Evolutionary conservation across 2,113 vertebrate genomes (phyloP).

Genomic region (Gallinago paraguaiae): DNA sequence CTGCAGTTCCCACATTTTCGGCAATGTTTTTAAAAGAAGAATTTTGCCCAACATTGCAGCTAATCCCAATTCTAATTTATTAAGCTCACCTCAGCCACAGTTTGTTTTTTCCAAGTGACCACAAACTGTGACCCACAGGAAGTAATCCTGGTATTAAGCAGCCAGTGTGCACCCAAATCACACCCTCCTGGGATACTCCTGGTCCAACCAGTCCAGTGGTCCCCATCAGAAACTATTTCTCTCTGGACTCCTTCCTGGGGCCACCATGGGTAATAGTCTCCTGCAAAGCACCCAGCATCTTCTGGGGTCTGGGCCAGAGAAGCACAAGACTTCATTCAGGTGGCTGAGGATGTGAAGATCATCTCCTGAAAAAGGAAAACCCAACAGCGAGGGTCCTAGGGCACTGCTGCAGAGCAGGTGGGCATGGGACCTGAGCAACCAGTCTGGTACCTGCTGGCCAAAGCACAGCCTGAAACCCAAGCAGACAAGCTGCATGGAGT

Average conservation of each 20-base stretch:
- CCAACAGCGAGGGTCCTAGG: neutral
- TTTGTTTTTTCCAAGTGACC: neutral
- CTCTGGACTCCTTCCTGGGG: neutral
- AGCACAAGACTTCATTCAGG: too few species aligned
- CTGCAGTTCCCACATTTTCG: neutral
- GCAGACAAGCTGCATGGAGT: neutral
- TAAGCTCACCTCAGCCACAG: neutral
- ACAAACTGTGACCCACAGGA: neutral
- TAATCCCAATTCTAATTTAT: neutral
- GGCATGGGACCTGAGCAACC: accelerated
- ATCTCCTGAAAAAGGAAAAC: neutral
- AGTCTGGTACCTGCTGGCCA: neutral
- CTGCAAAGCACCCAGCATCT: neutral
- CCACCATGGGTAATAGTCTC: neutral
- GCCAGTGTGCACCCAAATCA: neutral
- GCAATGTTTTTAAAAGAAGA: neutral
- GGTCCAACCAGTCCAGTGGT: neutral
- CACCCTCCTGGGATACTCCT: neutral
- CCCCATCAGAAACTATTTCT: neutral
- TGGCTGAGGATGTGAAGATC: neutral
- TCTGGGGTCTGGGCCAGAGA: neutral
- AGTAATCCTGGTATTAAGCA: neutral
- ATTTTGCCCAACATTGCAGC: neutral
- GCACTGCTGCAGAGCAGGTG: accelerated
- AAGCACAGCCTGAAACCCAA: neutral